These are phyloP conservation scores for Panagrolaimus sp. DNA, from an alignment of 1,140 invertebrate species.

Conservation along the genomic window DNA sequence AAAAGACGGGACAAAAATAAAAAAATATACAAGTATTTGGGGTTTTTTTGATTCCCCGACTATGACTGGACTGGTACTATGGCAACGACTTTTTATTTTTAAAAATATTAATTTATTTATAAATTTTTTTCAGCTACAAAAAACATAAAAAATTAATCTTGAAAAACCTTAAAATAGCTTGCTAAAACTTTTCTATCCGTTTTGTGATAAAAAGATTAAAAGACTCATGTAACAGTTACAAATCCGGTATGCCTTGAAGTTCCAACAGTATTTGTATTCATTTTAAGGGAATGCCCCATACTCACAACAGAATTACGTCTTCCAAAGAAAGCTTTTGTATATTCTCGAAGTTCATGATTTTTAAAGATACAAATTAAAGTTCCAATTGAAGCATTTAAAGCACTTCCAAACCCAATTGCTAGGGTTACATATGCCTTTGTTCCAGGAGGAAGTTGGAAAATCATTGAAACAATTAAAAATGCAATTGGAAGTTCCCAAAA, in stretches of 20 bases:
- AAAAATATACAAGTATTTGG: too few species aligned
- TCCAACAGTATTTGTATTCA: neutral
- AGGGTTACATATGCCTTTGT: neutral
- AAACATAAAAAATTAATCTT: neutral
- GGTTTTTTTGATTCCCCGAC: too few species aligned
- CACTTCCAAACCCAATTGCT: neutral
- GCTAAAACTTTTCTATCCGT: neutral
- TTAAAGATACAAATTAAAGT: neutral
- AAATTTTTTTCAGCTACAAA: too few species aligned
- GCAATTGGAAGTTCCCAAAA: conserved; percentile 1
- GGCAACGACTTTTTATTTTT: too few species aligned
- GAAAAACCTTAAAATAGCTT: neutral
- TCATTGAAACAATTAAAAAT: neutral
- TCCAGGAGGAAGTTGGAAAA: neutral
- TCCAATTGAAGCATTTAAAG: neutral
- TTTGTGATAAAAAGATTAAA: neutral
- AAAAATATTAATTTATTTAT: too few species aligned
- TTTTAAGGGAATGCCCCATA: too few species aligned
- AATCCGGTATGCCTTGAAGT: neutral
- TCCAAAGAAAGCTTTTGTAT: neutral
- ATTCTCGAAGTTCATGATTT: neutral
- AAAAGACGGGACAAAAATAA: too few species aligned
- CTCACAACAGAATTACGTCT: too few species aligned
- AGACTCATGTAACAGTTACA: neutral
- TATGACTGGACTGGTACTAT: too few species aligned